These are phyloP conservation scores for Brachionus manjavacas DNA, from an alignment of 1,140 invertebrate species.

Conservation along the genomic window DNA sequence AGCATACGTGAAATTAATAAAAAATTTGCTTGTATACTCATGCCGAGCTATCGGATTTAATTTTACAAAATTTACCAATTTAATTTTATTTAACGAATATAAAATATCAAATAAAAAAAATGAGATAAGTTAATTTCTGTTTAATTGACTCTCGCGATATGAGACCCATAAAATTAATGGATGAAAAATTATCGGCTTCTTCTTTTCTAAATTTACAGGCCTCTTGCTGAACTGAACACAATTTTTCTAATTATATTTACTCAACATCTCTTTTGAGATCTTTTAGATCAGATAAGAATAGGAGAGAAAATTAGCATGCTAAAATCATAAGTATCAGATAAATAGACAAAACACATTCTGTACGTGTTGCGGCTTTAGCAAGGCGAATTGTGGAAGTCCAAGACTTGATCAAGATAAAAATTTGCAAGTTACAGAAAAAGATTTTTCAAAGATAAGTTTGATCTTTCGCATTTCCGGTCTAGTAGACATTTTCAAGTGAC, in stretches of 20 bases:
- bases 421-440: background rate
- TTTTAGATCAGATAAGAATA: constrained; percentile 17
- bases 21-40: background rate
- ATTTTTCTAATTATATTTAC: background rate
- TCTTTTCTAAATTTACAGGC: background rate
- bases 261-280: background rate
- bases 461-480: background rate
- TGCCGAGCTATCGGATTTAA: background rate
- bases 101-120: background rate
- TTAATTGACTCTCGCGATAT: background rate
- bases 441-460: background rate
- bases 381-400: background rate
- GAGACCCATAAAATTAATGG: background rate
- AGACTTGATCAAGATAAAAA: background rate
- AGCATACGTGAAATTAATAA: background rate
- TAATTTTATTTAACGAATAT: background rate
- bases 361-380: background rate
- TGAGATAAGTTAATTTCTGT: background rate
- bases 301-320: background rate
- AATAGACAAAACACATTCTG: background rate
- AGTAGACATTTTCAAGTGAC: background rate
- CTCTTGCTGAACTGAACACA: background rate
- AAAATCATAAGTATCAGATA: constrained; percentile 21
- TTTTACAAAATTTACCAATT: background rate
- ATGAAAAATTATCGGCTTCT: background rate